phyloP scores from a whole-genome alignment of 2,113 vertebrate genomes.

The Nymphicus hollandicus region DNA sequence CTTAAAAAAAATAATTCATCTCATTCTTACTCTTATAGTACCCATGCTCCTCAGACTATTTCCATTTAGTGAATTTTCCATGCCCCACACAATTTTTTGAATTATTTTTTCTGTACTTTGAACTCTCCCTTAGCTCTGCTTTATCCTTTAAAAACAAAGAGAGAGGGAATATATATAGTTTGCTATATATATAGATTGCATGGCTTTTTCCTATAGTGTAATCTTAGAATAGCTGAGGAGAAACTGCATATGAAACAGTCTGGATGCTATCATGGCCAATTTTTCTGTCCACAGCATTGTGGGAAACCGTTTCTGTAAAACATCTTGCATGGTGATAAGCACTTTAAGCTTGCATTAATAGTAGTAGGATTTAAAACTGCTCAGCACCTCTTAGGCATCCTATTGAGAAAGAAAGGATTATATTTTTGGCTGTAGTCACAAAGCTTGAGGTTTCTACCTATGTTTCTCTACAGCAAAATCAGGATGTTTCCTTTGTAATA shows the following conservation, averaged over 20 bases:
- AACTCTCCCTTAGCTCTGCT: background rate
- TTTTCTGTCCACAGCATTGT: background rate
- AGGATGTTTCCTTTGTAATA: background rate
- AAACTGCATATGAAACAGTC: background rate
- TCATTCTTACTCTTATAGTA: background rate
- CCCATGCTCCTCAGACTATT: background rate
- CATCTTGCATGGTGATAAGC: background rate
- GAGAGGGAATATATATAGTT: background rate
- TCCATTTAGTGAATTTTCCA: conserved; percentile 4
- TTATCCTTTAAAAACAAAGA: background rate
- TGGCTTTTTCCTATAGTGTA: background rate
- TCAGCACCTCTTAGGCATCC: background rate
- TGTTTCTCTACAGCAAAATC: background rate
- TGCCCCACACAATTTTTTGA: background rate
- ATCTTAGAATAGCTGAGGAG: background rate
- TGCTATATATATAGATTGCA: background rate
- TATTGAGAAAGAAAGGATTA: conserved; percentile 17
- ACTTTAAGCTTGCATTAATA: background rate
- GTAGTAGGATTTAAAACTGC: conserved; percentile 2
- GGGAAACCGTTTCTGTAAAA: background rate
- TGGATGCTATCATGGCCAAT: background rate
- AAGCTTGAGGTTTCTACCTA: background rate
- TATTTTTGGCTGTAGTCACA: background rate
- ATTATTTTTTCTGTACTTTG: background rate
- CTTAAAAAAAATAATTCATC: background rate